These are phyloP conservation scores for Diacarnus erythraeanus DNA, from an alignment of 37 sponge, comb jelly and placozoan genomes.

Conservation along the genomic window DNA sequence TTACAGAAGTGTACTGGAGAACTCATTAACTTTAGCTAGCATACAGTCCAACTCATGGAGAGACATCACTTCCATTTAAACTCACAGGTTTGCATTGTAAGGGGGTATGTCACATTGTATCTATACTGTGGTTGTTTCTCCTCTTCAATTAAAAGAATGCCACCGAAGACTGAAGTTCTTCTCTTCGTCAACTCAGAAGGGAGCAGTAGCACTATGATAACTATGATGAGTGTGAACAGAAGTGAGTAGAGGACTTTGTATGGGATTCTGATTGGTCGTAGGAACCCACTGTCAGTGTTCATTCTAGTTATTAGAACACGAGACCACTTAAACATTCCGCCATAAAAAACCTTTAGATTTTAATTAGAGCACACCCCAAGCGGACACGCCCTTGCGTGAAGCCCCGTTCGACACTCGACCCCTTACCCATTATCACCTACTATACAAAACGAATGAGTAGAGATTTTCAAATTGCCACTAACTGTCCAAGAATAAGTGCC, in stretches of 20 bases:
- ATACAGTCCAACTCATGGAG: no score
- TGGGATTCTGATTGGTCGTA: constrained; percentile 33
- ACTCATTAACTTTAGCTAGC: no score
- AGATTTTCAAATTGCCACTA: background rate
- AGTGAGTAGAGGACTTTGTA: constrained; percentile 59
- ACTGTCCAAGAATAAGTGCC: constrained; percentile 22
- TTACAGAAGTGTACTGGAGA: no score
- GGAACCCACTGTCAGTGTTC: constrained; percentile 38
- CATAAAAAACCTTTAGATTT: no score
- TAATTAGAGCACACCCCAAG: background rate
- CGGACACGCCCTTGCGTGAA: no score
- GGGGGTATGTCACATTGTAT: constrained; percentile 72
- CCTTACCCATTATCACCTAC: no score
- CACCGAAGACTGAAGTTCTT: no score
- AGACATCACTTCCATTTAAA: no score
- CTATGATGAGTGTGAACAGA: constrained; percentile 37
- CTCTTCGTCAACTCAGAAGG: constrained; percentile 6
- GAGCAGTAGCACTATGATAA: constrained; percentile 54
- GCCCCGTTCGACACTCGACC: background rate
- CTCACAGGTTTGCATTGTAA: constrained; percentile 62
- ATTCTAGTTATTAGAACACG: constrained; percentile 23
- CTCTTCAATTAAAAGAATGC: background rate
- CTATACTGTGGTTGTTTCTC: background rate
- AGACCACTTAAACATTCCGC: constrained; percentile 47
- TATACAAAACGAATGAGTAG: no score